These are phyloP conservation scores for Styela clava DNA, from an alignment of 23 tunicate genomes.

Conservation along the genomic window DNA sequence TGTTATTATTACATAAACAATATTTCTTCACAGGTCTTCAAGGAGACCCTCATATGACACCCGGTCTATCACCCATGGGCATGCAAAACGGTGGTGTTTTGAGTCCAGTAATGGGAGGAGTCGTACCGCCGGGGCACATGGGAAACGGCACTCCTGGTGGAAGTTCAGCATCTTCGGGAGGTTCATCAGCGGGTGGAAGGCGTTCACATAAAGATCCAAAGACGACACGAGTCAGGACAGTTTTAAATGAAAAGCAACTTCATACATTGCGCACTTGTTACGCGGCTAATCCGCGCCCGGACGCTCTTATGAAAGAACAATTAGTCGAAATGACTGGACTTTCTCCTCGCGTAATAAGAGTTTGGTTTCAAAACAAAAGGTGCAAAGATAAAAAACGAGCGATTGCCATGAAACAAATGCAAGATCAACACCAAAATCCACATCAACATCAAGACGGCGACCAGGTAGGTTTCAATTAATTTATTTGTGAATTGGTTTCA, in stretches of 20 bases:
- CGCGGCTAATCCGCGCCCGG: conserved; percentile 93
- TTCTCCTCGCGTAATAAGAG: conserved; percentile 86
- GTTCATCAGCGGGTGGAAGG: conserved; percentile 15
- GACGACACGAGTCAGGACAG: conserved; percentile 94
- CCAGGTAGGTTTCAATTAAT: conserved; percentile 44
- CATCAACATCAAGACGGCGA: conserved; percentile 61
- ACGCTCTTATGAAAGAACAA: conserved; percentile 98
- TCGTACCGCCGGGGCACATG: conserved; percentile 29
- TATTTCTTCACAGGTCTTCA: not conserved
- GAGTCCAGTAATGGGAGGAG: conserved; percentile 26
- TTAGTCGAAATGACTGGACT: conserved; percentile 94
- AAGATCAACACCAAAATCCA: conserved; percentile 83
- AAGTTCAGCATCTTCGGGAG: conserved; percentile 7
- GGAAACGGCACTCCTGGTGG: conserved; percentile 19
- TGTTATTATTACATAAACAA: too few relatives aligned
- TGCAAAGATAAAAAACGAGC: conserved; percentile 95
- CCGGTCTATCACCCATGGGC: conserved; percentile 30
- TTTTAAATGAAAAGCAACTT: conserved; percentile 92
- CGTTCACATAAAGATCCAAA: conserved; percentile 58
- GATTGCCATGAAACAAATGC: conserved; percentile 84
- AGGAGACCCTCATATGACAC: conserved; percentile 12
- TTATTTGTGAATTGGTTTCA: not conserved
- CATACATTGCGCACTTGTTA: conserved; percentile 85
- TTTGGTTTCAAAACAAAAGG: conserved; percentile 97
- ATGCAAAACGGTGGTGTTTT: conserved; percentile 23